Conservation (phyloP, 92 coral and sea anemone species). For the Siderastrea radians region DNA sequence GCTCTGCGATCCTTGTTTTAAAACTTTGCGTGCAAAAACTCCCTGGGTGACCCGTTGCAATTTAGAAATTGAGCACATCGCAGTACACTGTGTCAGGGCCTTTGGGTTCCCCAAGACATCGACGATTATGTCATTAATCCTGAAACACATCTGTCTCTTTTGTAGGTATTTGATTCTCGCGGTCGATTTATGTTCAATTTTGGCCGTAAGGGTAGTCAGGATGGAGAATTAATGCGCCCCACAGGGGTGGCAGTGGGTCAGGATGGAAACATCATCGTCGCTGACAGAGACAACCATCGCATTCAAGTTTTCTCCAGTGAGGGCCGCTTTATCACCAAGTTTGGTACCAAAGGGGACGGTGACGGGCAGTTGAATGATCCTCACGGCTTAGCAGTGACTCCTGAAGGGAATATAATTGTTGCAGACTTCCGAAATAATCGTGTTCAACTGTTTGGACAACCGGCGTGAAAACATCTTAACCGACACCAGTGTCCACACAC, state of each 20-base stretch:
- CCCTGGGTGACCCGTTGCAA: too few relatives aligned
- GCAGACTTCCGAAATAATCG: constrained; percentile 98
- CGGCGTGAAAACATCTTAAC: constrained; percentile 32
- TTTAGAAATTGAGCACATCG: too few relatives aligned
- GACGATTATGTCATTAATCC: too few relatives aligned
- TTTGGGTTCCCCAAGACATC: too few relatives aligned
- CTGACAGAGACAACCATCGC: constrained; percentile 98
- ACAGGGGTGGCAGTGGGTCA: constrained; percentile 99
- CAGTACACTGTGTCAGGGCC: too few relatives aligned
- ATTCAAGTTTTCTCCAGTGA: constrained; percentile 95
- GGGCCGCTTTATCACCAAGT: constrained; percentile 94
- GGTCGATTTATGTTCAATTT: constrained; percentile 98
- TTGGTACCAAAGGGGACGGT: constrained; percentile 99
- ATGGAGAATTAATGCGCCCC: constrained; percentile 96
- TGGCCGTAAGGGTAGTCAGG: constrained; percentile 97
- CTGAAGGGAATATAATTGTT: constrained; percentile 92
- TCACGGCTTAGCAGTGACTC: constrained; percentile 96
- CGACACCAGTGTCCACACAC: not conserved
- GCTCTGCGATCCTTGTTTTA: too few relatives aligned
- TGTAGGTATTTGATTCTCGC: constrained; percentile 94
- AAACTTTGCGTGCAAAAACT: too few relatives aligned
- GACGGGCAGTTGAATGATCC: constrained; percentile 99
- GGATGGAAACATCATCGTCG: constrained; percentile 96
- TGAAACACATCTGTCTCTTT: not conserved
- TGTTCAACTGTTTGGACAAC: constrained; percentile 90